Evolutionary conservation across 2,888 invertebrate species (phyloP).

Genomic region (Microdon myrmicae): DNA sequence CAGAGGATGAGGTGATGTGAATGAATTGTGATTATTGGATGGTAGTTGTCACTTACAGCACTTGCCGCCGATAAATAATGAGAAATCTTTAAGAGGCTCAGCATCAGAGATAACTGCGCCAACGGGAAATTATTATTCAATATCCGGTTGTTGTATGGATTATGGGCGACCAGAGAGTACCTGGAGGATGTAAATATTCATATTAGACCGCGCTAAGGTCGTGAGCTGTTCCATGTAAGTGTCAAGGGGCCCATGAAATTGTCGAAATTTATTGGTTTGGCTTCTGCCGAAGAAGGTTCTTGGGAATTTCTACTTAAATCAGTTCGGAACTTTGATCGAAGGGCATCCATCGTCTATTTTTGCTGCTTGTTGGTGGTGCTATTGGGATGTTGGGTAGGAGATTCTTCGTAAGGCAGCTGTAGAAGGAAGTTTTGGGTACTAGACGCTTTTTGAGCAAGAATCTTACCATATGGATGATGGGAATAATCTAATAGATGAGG

Average conservation of each 20-base stretch:
- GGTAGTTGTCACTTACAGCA: conserved; percentile 31
- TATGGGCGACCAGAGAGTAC: conserved; percentile 11
- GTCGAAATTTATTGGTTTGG: conserved; percentile 14
- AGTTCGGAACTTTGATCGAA: too few relatives aligned
- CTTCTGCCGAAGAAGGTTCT: conserved; percentile 1
- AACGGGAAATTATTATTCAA: conserved; percentile 33
- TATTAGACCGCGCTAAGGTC: conserved; percentile 4
- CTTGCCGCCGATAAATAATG: conserved; percentile 38
- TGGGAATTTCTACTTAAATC: too few relatives aligned
- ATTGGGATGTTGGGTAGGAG: too few relatives aligned
- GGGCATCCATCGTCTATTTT: too few relatives aligned
- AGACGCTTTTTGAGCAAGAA: too few relatives aligned
- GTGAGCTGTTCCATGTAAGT: conserved; percentile 19
- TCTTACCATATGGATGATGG: too few relatives aligned
- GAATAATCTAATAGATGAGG: too few relatives aligned
- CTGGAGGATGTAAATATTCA: conserved; percentile 6
- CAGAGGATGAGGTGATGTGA: conserved; percentile 21
- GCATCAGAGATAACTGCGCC: conserved; percentile 16
- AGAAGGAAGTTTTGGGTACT: too few relatives aligned
- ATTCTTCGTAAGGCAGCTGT: too few relatives aligned
- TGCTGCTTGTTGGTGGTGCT: too few relatives aligned
- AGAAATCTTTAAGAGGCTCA: conserved; percentile 10
- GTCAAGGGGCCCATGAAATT: conserved; percentile 30
- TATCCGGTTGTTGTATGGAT: conserved; percentile 25
- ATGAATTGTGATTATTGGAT: conserved; percentile 31